Conservation (phyloP, 2,113 vertebrate species). For the Falcunculus frontatus region DNA sequence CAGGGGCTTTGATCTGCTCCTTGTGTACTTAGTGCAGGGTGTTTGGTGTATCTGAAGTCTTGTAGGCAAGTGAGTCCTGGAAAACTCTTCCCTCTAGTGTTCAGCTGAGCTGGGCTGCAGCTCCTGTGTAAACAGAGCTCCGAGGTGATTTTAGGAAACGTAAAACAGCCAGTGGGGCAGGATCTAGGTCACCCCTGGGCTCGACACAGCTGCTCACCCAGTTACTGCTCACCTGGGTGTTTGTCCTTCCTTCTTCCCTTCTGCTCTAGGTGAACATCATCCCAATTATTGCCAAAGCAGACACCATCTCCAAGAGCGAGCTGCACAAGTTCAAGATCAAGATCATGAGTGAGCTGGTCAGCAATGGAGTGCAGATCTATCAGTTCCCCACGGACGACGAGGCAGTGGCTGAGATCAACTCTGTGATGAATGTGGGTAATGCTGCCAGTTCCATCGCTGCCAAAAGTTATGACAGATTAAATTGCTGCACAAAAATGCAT, state of each 20-base stretch:
- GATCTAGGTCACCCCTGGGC: accelerated
- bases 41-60: not conserved
- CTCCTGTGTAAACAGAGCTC: not conserved
- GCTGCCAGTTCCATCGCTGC: accelerated
- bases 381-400: conserved; percentile 97
- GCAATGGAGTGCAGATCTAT: conserved; percentile 97
- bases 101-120: not conserved
- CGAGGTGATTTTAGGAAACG: not conserved
- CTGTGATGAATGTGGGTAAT: conserved; percentile 93
- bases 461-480: not conserved
- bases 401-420: conserved; percentile 91
- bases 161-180: not conserved
- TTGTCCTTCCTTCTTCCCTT: not conserved
- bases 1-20: not conserved
- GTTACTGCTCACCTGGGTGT: not conserved
- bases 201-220: not conserved
- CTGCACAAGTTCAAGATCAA: conserved; percentile 99
- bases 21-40: not conserved
- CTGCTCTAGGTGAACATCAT: conserved; percentile 91
- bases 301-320: conserved; percentile 98
- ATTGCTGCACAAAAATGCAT: not conserved
- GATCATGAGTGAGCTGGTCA: conserved; percentile 98
- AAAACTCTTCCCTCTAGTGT: conserved; percentile 49
- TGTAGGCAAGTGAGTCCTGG: not conserved
- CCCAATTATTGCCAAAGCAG: conserved; percentile 96